phyloP scores from a whole-genome alignment of 2,797 vertebrate genomes.

The Acomys russatus region DNA sequence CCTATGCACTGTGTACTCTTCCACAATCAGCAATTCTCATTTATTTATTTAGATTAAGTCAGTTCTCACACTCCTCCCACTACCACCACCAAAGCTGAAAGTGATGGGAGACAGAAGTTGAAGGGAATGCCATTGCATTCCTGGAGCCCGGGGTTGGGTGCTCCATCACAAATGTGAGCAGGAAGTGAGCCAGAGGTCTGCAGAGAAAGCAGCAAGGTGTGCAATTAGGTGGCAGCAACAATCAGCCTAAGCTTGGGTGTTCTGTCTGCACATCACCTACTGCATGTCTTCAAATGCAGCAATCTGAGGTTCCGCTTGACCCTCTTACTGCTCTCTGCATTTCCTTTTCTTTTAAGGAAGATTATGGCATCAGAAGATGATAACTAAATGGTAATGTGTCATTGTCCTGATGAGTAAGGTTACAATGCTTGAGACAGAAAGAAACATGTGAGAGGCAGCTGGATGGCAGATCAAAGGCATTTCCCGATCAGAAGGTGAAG shows the following conservation, averaged over 20 bases:
- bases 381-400: conserved; percentile 76
- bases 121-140: background rate
- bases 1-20: accelerated
- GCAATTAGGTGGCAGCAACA: background rate
- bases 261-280: background rate
- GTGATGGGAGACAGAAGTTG: background rate
- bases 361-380: conserved; percentile 63
- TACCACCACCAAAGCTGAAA: background rate
- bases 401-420: conserved; percentile 37
- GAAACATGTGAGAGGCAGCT: conserved; percentile 74
- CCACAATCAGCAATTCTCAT: background rate
- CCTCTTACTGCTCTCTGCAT: conserved; percentile 29
- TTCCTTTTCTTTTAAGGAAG: conserved; percentile 52
- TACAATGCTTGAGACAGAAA: conserved; percentile 67
- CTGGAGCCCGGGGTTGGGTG: background rate
- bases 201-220: background rate
- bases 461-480: conserved; percentile 80
- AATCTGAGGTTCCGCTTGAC: conserved; percentile 57
- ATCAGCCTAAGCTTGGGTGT: background rate
- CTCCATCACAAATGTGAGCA: background rate
- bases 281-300: background rate
- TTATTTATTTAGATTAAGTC: background rate
- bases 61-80: too few species aligned
- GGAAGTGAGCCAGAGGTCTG: background rate
- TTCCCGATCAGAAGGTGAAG: conserved; percentile 61